phyloP scores from a whole-genome alignment of 2,113 vertebrate species.

The Boulengeromyrus knoepffleri region DNA sequence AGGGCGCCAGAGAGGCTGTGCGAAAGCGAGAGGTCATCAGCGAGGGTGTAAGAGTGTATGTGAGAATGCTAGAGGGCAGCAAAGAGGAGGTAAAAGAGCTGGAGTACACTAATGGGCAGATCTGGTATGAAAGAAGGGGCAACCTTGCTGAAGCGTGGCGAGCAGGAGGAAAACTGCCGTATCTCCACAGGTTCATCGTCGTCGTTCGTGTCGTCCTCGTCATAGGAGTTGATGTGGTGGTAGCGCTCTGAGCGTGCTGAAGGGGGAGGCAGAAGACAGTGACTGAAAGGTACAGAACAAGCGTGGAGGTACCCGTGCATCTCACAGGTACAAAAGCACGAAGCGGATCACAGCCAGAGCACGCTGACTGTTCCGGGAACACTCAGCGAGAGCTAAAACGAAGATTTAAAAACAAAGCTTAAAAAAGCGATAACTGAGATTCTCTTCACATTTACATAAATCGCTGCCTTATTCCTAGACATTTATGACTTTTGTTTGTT shows the following conservation, averaged over 20 bases:
- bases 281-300: neutral
- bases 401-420: neutral
- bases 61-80: neutral
- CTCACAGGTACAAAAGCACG: neutral
- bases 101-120: neutral
- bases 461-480: neutral
- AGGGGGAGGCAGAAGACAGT: constrained; percentile 4
- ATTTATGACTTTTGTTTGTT: neutral
- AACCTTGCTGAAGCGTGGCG: constrained; percentile 89
- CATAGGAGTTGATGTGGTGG: constrained; percentile 81
- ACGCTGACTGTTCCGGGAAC: neutral
- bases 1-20: neutral
- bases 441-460: neutral
- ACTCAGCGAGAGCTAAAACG: neutral
- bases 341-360: neutral
- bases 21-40: neutral
- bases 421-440: neutral
- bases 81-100: neutral
- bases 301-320: neutral
- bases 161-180: constrained; percentile 87
- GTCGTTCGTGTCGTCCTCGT: constrained; percentile 87
- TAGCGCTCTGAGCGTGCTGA: constrained; percentile 84
- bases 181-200: constrained; percentile 91
- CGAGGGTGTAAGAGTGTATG: neutral
- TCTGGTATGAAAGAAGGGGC: neutral